Evolutionary conservation across 2,113 vertebrate genomes (phyloP).

Genomic region (Arenaria interpres): DNA sequence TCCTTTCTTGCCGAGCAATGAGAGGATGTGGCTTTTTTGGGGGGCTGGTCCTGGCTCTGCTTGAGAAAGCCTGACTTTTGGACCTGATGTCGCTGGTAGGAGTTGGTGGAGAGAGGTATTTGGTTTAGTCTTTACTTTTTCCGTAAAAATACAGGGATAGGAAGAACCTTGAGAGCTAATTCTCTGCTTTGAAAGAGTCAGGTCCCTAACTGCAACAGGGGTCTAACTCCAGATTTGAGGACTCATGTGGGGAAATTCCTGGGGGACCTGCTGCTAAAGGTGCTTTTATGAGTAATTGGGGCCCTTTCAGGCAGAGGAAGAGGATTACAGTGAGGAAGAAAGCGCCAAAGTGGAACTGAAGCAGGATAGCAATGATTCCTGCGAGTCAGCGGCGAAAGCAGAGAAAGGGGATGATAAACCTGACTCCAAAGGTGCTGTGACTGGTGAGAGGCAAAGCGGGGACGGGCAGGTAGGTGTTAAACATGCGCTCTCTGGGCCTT

Average conservation of each 20-base stretch:
- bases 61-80: background rate
- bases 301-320: constrained; percentile 80
- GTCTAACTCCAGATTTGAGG: background rate
- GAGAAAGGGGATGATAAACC: constrained; percentile 78
- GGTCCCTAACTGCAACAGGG: background rate
- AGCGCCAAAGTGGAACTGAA: constrained; percentile 80
- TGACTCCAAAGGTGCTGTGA: constrained; percentile 81
- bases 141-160: rapidly evolving
- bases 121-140: background rate
- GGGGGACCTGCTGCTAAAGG: background rate
- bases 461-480: constrained; percentile 89
- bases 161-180: background rate
- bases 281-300: background rate
- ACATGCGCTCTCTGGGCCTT: background rate
- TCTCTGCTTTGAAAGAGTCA: background rate
- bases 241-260: background rate
- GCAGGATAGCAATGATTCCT: constrained; percentile 70
- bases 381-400: constrained; percentile 69
- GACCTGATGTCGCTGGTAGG: background rate
- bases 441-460: constrained; percentile 94
- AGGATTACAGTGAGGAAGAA: constrained; percentile 87
- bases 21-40: background rate
- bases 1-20: background rate
- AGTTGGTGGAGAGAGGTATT: background rate
- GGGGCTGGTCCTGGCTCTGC: background rate